Base-by-base conservation (phyloP, 2,113 vertebrate genomes). In the Pristiophorus japonicus region DNA sequence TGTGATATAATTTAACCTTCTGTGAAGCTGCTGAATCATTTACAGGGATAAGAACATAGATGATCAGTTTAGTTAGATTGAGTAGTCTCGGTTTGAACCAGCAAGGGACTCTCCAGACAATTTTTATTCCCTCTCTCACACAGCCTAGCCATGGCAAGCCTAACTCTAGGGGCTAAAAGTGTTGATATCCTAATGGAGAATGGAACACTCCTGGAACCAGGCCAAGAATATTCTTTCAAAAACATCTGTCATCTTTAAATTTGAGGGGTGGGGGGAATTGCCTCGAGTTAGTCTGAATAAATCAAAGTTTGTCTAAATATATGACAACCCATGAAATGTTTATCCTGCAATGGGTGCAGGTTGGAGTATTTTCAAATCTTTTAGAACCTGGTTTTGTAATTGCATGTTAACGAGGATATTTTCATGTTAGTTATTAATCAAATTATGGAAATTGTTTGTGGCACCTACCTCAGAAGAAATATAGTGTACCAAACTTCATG, bases 391-490 rank as follows among this genome's bases (percentile, higher is more conserved):
- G 92, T 94, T 94, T 47, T 47, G 42, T 47, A 94, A 94, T 42
- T 94, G 42, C 65, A 70, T 30, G 65, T 16, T 94, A 94, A 94
- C 67, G 65, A 94, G 38, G 30, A 70, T 94, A 94, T 94, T 67
- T 70, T 67, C 65, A 70, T 67, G 65, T 70, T 94, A 30, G 65
- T 67, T 94, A 65, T 27, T 94, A 45, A 94, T 94, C 92, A 94
- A 67, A 42, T 70, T 94, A 70, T 47, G 65, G 92, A 30, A 63
- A 94, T 94, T n/a, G 24, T 70, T 70, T 42, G 42, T 45, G 92
- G 45, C 65, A 30, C 47, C 18, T 30, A 67, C 42, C 65, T 27
- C 20, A 67, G 24, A 47, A 47, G 55, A n/a, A 70, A 94, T 51
- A 94, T 47, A 70, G 24, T 67, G 42, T 14, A 45, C 38, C 27